Percentiles rank a stretch among this genome's conserved stretches.
These are phyloP conservation scores for Brachymystax lenok DNA, from an alignment of 2,797 vertebrate genomes.

Conservation along the genomic window DNA sequence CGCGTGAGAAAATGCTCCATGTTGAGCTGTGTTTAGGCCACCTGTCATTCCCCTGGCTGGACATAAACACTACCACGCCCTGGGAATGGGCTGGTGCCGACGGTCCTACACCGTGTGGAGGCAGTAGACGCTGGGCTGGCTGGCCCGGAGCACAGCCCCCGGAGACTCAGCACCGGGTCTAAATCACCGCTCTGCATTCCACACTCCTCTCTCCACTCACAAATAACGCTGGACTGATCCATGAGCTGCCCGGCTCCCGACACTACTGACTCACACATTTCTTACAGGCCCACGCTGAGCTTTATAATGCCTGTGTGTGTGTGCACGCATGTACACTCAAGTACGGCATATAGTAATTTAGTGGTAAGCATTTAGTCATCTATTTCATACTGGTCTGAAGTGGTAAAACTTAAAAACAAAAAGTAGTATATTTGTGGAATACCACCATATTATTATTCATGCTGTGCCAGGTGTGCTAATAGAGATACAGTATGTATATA, in stretches of 20 bases:
- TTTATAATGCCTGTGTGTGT: neutral
- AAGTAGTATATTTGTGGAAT: neutral
- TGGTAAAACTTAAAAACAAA: neutral
- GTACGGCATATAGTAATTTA: neutral
- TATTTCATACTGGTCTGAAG: neutral
- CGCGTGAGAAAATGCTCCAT: slow-evolving; percentile 44
- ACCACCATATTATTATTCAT: neutral
- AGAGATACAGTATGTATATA: too few relatives aligned
- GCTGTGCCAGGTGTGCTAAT: too few relatives aligned
- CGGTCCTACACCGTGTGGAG: slow-evolving; percentile 30
- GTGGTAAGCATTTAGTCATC: neutral
- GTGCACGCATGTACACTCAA: neutral
- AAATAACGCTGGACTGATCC: slow-evolving; percentile 32
- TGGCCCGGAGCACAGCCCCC: slow-evolving; percentile 15
- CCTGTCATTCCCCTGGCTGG: slow-evolving; percentile 57
- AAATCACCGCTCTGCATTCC: slow-evolving; percentile 41
- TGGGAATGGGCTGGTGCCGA: slow-evolving; percentile 41
- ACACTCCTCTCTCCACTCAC: slow-evolving; percentile 22
- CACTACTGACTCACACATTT: neutral
- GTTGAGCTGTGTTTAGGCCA: slow-evolving; percentile 60
- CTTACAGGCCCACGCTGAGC: neutral
- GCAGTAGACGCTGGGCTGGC: slow-evolving; percentile 12
- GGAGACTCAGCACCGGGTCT: slow-evolving; percentile 29
- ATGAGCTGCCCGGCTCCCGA: neutral
- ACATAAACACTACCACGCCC: slow-evolving; percentile 54